Conservation (phyloP, 2,888 invertebrate species). For the Galerucella nymphaeae region DNA sequence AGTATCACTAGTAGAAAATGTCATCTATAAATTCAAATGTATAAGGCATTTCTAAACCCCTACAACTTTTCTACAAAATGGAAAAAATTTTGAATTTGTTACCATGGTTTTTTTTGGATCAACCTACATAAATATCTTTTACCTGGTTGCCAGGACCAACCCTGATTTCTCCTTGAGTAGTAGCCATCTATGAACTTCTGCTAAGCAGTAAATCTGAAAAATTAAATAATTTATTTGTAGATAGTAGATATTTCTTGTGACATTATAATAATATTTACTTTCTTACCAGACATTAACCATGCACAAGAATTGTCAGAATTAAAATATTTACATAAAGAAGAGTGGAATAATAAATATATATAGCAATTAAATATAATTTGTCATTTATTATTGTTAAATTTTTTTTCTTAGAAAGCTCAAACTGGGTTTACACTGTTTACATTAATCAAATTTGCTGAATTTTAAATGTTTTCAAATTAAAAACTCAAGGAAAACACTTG, state of each 20-base stretch:
- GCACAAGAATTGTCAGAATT: background rate
- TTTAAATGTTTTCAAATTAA: too few species aligned
- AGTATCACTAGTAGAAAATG: background rate
- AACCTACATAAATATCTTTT: slow-evolving; percentile 74
- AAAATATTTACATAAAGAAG: background rate
- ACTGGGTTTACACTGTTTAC: too few species aligned
- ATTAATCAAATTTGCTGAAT: too few species aligned
- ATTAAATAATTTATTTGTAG: slow-evolving; percentile 5
- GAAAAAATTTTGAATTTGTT: slow-evolving; percentile 59
- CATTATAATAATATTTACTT: background rate
- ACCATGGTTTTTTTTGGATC: slow-evolving; percentile 65
- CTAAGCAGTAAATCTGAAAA: slow-evolving; percentile 10
- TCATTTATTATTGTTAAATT: too few species aligned
- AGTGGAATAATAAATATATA: background rate
- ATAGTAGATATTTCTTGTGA: background rate
- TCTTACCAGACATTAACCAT: background rate
- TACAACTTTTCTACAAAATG: slow-evolving; percentile 25
- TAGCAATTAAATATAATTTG: too few species aligned
- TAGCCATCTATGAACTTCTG: slow-evolving; percentile 68
- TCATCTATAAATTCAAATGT: slow-evolving; percentile 14
- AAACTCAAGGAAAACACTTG: too few species aligned
- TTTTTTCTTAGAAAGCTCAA: too few species aligned
- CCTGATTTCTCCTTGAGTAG: slow-evolving; percentile 82
- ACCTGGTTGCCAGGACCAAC: slow-evolving; percentile 83
- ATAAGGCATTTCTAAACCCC: slow-evolving; percentile 24